Conservation (phyloP, 64 coral and sea anemone genomes). For the Astreopora myriophthalma region DNA sequence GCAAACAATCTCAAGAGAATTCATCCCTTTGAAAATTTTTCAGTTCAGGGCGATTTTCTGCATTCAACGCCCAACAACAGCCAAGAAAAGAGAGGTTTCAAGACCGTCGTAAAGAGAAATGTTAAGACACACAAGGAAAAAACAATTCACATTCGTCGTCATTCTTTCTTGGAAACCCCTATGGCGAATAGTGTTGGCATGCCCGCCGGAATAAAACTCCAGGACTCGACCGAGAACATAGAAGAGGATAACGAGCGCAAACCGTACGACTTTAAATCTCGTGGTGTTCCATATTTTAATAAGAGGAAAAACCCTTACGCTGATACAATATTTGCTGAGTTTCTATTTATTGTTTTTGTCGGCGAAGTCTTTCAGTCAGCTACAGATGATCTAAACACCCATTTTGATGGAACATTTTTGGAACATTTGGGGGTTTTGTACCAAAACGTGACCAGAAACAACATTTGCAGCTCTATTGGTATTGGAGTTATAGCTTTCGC, state of each 20-base stretch:
- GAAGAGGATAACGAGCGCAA: not conserved
- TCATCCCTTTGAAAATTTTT: not conserved
- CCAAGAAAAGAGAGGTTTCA: not conserved
- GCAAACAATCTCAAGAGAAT: not conserved
- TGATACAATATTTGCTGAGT: conserved; percentile 72
- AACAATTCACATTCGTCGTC: not conserved
- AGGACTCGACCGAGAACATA: conserved; percentile 14
- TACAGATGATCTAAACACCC: conserved; percentile 85
- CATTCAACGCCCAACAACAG: not conserved
- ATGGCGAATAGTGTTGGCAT: conserved; percentile 68
- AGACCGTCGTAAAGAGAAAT: not conserved
- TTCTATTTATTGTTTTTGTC: conserved; percentile 68
- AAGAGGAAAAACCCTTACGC: conserved; percentile 70
- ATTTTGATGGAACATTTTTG: conserved; percentile 89
- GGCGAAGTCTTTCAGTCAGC: conserved; percentile 79
- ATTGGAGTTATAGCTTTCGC: conserved; percentile 71
- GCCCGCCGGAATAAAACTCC: conserved; percentile 46
- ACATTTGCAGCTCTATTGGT: conserved; percentile 75
- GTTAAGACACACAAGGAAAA: not conserved
- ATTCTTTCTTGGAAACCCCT: conserved; percentile 11
- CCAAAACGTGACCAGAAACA: conserved; percentile 77
- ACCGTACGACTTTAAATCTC: conserved; percentile 80
- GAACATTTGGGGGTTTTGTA: conserved; percentile 86
- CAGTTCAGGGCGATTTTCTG: not conserved
- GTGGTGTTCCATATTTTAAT: conserved; percentile 59